Evolutionary conservation across 1,140 invertebrate genomes (phyloP), one percentile per base, ranked within the genome.

Genomic region (Harlomillsia oculata): DNA sequence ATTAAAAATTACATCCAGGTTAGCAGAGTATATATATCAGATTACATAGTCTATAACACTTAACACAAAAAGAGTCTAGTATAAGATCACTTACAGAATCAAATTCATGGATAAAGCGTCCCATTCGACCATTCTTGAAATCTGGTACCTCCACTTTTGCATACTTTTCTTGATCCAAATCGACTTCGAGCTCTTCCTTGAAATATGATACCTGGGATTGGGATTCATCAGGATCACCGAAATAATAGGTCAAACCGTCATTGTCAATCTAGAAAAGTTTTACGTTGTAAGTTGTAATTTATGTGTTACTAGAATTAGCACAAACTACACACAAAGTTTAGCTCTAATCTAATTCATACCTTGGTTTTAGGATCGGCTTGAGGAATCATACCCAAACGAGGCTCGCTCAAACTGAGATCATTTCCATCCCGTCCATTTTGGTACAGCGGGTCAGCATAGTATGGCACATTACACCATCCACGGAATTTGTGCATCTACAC

Each of bases 51-150:
- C n/a, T n/a, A n/a, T n/a, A n/a, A n/a, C n/a, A n/a, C n/a, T n/a
- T n/a, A n/a, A n/a, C n/a, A n/a, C n/a, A n/a, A n/a, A n/a, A n/a
- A n/a, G n/a, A n/a, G n/a, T n/a, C n/a, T n/a, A n/a, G n/a, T n/a
- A n/a, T n/a, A n/a, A n/a, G n/a, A n/a, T 23, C 23, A 72, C 76
- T 69, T 71, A 83, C 82, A 60, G 78, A 77, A 61, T 81, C 82
- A 69, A 94, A 95, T 72, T 95, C 89, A 67, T 95, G 89, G 66
- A 93, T 82, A 67, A 92, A 90, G 37, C 84, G 76, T 23, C 87
- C 87, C 26, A 78, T 77, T 28, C 81, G 77, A 20, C 85, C 86
- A 60, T 84, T 81, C 60, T 77, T 78, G 65, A 89, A 88, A 67
- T 85, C 79, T 14, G 87, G 87, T 9, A 89, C 83, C 68, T 84